Percentiles rank a stretch among this genome's conserved stretches.
These are phyloP conservation scores for Sylvicola cinctus DNA, from an alignment of 2,888 invertebrate genomes.

Conservation along the genomic window DNA sequence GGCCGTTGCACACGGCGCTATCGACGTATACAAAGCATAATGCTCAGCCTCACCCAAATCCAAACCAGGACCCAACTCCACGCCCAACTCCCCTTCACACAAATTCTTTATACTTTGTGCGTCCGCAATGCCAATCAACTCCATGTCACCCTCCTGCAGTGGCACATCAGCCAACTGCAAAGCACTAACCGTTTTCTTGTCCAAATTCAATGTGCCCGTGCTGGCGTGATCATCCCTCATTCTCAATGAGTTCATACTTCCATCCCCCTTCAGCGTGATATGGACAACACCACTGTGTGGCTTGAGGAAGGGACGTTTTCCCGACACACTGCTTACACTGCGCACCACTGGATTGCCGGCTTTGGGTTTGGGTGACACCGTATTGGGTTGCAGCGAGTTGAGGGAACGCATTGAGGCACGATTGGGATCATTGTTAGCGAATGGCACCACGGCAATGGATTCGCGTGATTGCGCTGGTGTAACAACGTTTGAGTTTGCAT, in stretches of 20 bases:
- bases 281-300: conserved; percentile 34
- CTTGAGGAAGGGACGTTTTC: conserved; percentile 33
- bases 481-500: conserved; percentile 5
- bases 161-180: conserved; percentile 25
- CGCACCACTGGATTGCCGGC: conserved; percentile 31
- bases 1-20: conserved; percentile 67
- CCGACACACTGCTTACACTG: conserved; percentile 39
- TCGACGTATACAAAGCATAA: conserved; percentile 67
- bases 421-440: conserved; percentile 16
- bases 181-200: conserved; percentile 24
- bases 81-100: conserved; percentile 24
- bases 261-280: conserved; percentile 42
- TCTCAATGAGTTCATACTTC: conserved; percentile 21
- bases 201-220: conserved; percentile 21
- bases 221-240: conserved; percentile 23
- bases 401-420: conserved; percentile 18
- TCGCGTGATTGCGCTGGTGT: conserved; percentile 16
- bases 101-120: conserved; percentile 24
- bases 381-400: conserved; percentile 19
- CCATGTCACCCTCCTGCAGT: conserved; percentile 29
- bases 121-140: conserved; percentile 32
- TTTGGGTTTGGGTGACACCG: conserved; percentile 24
- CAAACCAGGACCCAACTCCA: conserved; percentile 28
- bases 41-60: conserved; percentile 75
- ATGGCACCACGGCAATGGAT: conserved; percentile 16